Conservation (phyloP, 2,113 vertebrate species). For the Pionites leucogaster region DNA sequence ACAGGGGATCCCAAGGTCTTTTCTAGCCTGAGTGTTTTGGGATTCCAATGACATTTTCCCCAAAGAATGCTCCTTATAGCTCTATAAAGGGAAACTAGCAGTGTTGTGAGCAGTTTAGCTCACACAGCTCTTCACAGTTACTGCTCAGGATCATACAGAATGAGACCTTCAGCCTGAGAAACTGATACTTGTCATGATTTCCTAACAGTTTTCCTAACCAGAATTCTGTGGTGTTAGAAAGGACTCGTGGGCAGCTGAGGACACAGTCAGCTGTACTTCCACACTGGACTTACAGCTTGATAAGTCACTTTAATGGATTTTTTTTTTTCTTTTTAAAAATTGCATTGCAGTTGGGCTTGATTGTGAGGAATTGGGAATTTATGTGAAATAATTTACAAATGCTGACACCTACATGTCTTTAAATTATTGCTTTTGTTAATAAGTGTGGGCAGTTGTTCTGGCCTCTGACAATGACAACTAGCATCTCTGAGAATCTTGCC, state of each 20-base stretch:
- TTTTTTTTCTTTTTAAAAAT: neutral
- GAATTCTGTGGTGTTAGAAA: neutral
- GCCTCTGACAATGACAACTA: neutral
- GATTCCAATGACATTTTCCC: neutral
- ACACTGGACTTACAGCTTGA: neutral
- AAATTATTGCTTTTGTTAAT: neutral
- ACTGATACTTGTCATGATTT: neutral
- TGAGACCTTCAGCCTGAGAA: neutral
- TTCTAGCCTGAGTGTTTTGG: neutral
- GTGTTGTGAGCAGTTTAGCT: neutral
- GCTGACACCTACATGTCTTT: neutral
- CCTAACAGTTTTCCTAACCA: neutral
- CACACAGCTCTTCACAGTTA: neutral
- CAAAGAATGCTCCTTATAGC: neutral
- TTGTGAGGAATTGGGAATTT: neutral
- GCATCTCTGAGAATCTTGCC: neutral
- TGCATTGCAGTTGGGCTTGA: neutral
- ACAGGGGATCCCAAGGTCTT: neutral
- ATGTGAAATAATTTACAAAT: neutral
- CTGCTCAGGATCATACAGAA: neutral
- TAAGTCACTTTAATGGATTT: neutral
- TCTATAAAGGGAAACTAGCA: neutral
- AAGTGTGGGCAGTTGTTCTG: neutral
- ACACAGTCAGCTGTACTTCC: neutral
- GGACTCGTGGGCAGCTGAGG: neutral